A percentile compares a stretch with the other conserved stretches of the same genome.
Conservation (phyloP, 2,888 invertebrate genomes). For the Eupithecia tripunctaria region DNA sequence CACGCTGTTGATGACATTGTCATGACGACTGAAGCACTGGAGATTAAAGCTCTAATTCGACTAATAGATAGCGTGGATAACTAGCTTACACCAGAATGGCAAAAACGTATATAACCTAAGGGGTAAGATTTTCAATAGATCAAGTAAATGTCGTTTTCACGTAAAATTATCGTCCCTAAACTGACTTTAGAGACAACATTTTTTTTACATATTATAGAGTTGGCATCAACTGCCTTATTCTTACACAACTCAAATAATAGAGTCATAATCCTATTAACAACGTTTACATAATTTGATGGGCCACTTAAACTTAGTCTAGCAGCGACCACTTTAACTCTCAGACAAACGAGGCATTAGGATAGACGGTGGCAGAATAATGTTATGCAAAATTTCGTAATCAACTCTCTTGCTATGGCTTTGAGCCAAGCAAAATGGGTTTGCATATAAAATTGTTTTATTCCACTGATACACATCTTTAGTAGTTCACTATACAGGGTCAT, state of each 20-base stretch:
- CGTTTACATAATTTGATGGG: slow-evolving; percentile 31
- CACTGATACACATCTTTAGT: background rate
- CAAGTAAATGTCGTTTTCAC: too few relatives aligned
- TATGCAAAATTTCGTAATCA: slow-evolving; percentile 46
- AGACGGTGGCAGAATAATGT: slow-evolving; percentile 40
- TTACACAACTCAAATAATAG: background rate
- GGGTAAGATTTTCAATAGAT: too few relatives aligned
- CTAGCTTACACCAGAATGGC: too few relatives aligned
- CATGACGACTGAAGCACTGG: too few relatives aligned
- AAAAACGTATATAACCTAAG: too few relatives aligned
- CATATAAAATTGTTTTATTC: slow-evolving; percentile 23
- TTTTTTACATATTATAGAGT: too few relatives aligned
- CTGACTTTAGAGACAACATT: too few relatives aligned
- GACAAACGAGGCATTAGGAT: slow-evolving; percentile 40
- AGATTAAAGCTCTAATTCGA: too few relatives aligned
- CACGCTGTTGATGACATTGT: too few relatives aligned
- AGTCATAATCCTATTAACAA: slow-evolving; percentile 24
- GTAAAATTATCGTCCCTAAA: too few relatives aligned
- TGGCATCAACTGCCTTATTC: background rate
- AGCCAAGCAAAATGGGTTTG: slow-evolving; percentile 41
- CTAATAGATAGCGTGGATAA: too few relatives aligned
- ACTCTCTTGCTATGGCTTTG: slow-evolving; percentile 43
- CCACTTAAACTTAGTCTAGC: slow-evolving; percentile 33
- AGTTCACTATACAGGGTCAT: background rate
- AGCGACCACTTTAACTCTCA: slow-evolving; percentile 35